These are phyloP conservation scores for Eledone cirrhosa DNA, from an alignment of 2,888 invertebrate genomes.

Conservation along the genomic window DNA sequence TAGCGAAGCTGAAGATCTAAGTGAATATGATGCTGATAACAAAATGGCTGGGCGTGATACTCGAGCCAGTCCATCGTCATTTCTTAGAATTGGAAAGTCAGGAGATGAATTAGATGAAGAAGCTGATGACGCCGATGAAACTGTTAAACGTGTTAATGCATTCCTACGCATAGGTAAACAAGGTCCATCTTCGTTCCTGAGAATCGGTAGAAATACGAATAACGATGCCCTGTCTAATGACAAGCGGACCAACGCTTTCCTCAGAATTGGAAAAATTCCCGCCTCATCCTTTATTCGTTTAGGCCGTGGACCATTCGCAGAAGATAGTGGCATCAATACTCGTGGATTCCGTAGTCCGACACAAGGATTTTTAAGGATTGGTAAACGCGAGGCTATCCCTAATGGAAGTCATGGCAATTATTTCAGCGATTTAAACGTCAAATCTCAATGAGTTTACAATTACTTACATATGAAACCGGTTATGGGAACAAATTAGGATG, in stretches of 20 bases:
- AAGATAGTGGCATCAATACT: constrained; percentile 26
- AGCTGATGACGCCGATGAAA: constrained; percentile 22
- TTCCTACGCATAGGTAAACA: constrained; percentile 1
- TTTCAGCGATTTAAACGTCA: neutral
- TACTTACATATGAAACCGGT: neutral
- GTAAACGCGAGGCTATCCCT: constrained; percentile 32
- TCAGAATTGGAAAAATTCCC: constrained; percentile 44
- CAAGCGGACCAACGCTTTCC: constrained; percentile 37
- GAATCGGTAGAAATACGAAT: too few relatives aligned
- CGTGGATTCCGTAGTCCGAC: constrained; percentile 33
- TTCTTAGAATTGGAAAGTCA: constrained; percentile 30
- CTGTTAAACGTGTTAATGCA: constrained; percentile 30
- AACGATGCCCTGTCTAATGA: neutral
- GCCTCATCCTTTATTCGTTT: constrained; percentile 41
- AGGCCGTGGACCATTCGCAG: constrained; percentile 32
- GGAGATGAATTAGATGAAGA: neutral
- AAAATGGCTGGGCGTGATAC: constrained; percentile 5
- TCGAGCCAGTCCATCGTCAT: constrained; percentile 26
- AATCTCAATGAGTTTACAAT: neutral
- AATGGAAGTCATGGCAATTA: neutral
- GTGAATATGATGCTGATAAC: constrained; percentile 19
- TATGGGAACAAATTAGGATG: neutral
- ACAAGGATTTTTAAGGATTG: constrained; percentile 37
- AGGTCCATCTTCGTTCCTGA: neutral
- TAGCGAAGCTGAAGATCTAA: constrained; percentile 3